Conservation (phyloP, 2,113 vertebrate species). For the Nibea albiflora region DNA sequence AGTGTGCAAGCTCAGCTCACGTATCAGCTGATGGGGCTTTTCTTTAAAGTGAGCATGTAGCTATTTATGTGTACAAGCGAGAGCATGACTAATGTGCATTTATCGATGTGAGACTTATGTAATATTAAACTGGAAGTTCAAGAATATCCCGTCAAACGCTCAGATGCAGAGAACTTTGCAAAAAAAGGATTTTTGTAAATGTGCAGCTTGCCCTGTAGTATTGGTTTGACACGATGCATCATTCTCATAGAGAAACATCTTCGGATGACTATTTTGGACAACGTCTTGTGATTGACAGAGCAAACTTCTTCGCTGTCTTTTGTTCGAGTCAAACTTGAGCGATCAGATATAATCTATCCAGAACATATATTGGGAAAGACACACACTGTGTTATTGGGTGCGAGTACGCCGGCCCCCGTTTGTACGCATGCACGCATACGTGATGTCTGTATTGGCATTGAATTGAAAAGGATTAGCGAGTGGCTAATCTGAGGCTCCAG, state of each 20-base stretch:
- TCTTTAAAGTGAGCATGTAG: slow-evolving; percentile 24
- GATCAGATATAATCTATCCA: slow-evolving; percentile 41
- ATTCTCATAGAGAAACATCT: background rate
- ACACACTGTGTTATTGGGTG: slow-evolving; percentile 23
- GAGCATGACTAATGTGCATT: slow-evolving; percentile 14
- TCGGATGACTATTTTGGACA: background rate
- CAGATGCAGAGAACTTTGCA: background rate
- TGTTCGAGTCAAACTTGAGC: slow-evolving; percentile 13
- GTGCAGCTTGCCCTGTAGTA: background rate
- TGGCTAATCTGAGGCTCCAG: slow-evolving; percentile 78
- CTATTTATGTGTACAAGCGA: slow-evolving; percentile 28
- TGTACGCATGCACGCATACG: slow-evolving; percentile 46
- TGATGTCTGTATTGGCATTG: slow-evolving; percentile 79
- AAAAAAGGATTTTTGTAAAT: background rate
- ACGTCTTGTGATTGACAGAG: slow-evolving; percentile 4
- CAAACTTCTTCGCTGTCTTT: slow-evolving; percentile 15
- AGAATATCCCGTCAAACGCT: background rate
- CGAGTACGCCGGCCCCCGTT: slow-evolving; percentile 18
- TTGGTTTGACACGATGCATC: background rate
- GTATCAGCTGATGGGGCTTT: slow-evolving; percentile 48
- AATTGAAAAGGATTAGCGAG: slow-evolving; percentile 76
- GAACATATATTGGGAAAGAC: background rate
- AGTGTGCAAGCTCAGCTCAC: slow-evolving; percentile 51
- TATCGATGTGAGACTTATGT: background rate
- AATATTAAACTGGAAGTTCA: background rate